phyloP scores from a whole-genome alignment of 2,888 invertebrate species.

The Lasius platythorax region DNA sequence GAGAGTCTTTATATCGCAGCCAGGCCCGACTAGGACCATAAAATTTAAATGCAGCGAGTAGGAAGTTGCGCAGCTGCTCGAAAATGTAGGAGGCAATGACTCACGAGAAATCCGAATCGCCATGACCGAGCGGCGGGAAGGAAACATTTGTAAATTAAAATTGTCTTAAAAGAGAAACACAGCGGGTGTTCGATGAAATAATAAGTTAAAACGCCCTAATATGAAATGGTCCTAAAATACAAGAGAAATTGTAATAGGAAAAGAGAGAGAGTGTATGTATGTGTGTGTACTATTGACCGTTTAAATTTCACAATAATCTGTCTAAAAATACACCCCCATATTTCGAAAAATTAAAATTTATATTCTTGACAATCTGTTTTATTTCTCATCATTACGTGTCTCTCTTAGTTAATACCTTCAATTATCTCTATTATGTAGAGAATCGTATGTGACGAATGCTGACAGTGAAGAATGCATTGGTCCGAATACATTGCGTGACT shows the following conservation, averaged over 20 bases:
- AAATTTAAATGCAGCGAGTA: constrained; percentile 65
- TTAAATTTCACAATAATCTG: neutral
- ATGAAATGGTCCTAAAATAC: neutral
- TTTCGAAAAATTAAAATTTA: neutral
- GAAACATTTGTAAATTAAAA: constrained; percentile 29
- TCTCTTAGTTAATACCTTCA: neutral
- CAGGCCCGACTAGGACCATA: constrained; percentile 36
- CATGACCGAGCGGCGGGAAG: constrained; percentile 53
- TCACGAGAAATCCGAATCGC: constrained; percentile 66
- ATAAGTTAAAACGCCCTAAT: neutral
- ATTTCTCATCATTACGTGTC: neutral
- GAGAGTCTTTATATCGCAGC: neutral
- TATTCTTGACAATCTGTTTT: neutral
- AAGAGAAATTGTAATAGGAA: neutral
- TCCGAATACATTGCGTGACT: constrained; percentile 13
- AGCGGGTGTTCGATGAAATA: neutral
- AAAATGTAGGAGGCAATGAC: constrained; percentile 67
- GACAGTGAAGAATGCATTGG: neutral
- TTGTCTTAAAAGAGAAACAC: constrained; percentile 40
- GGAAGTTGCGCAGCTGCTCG: constrained; percentile 58
- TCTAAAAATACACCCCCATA: neutral
- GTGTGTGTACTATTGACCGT: neutral
- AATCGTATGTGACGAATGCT: neutral
- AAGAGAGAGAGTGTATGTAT: neutral
- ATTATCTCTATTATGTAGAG: neutral